A percentile compares a stretch with the other conserved stretches of the same genome.
phyloP scores from a whole-genome alignment of 1,140 invertebrate genomes.

The Caligus rogercresseyi region DNA sequence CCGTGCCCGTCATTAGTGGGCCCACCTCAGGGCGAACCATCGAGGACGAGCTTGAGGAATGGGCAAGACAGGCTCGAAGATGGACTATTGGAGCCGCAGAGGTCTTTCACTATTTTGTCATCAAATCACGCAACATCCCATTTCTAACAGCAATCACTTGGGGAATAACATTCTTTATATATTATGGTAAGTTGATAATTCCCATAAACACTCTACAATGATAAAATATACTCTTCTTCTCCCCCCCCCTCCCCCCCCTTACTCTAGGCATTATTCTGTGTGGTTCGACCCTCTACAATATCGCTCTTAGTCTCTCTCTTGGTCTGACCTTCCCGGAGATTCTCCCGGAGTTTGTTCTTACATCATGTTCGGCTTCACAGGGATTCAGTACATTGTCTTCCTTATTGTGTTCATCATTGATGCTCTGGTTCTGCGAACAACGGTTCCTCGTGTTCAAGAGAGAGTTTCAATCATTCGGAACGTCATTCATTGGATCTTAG shows the following conservation, averaged over 20 bases:
- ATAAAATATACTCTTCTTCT: neutral
- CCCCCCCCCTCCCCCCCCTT: no score
- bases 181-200: constrained; percentile 15
- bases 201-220: neutral
- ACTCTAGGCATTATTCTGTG: constrained; percentile 9
- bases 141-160: constrained; percentile 2
- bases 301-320: neutral
- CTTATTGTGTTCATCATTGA: constrained; percentile 5
- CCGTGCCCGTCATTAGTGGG: neutral
- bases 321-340: neutral
- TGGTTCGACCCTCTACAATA: neutral
- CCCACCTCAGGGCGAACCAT: constrained; percentile 1
- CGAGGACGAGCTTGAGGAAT: constrained; percentile 15
- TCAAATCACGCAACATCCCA: constrained; percentile 9
- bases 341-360: neutral
- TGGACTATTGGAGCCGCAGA: constrained; percentile 15
- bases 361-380: neutral
- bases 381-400: constrained; percentile 8
- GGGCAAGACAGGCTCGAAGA: constrained; percentile 12
- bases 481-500: constrained; percentile 2
- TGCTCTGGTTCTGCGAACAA: neutral
- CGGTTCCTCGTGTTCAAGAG: neutral
- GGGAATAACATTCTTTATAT: constrained; percentile 11
- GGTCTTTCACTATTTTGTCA: constrained; percentile 15
- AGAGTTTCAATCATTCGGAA: constrained; percentile 8